A percentile compares a stretch with the other conserved stretches of the same genome.
These are phyloP conservation scores for Zygogramma bicolorata DNA, from an alignment of 2,888 invertebrate genomes.

Conservation along the genomic window DNA sequence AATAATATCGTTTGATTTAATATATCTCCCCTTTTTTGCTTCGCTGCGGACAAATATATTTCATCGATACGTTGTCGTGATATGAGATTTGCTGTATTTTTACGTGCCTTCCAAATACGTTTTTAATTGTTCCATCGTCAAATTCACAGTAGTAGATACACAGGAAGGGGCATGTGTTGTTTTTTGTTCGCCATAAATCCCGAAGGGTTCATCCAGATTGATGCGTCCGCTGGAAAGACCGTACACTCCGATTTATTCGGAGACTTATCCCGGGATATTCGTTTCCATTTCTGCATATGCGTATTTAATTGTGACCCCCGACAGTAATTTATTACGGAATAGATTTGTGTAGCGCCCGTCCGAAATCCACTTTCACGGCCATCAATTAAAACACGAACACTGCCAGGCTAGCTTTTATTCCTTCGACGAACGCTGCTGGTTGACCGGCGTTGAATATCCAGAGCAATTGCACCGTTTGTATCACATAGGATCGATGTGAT, in stretches of 20 bases:
- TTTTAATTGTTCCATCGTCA: neutral
- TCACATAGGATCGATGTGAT: neutral
- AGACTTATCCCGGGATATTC: constrained; percentile 57
- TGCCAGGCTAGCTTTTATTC: constrained; percentile 63
- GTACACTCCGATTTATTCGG: constrained; percentile 57
- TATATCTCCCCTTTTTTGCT: no score
- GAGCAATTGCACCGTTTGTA: constrained; percentile 41
- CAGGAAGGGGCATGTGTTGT: constrained; percentile 35
- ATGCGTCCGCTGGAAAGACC: constrained; percentile 54
- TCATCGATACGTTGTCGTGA: no score
- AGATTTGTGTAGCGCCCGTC: constrained; percentile 61
- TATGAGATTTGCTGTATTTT: neutral
- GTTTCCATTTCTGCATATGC: constrained; percentile 62
- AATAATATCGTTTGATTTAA: no score
- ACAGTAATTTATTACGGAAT: constrained; percentile 62
- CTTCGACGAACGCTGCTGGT: constrained; percentile 22
- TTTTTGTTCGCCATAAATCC: constrained; percentile 47
- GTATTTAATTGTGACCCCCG: constrained; percentile 64
- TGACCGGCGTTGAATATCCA: neutral
- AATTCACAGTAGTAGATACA: constrained; percentile 33
- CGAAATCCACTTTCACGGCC: constrained; percentile 64
- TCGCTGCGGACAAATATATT: no score
- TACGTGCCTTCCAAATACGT: neutral
- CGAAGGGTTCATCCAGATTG: constrained; percentile 54
- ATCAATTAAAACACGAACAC: constrained; percentile 62